Conservation (phyloP, 53 echinoderm and acorn worm species). For the Astropecten irregularis region DNA sequence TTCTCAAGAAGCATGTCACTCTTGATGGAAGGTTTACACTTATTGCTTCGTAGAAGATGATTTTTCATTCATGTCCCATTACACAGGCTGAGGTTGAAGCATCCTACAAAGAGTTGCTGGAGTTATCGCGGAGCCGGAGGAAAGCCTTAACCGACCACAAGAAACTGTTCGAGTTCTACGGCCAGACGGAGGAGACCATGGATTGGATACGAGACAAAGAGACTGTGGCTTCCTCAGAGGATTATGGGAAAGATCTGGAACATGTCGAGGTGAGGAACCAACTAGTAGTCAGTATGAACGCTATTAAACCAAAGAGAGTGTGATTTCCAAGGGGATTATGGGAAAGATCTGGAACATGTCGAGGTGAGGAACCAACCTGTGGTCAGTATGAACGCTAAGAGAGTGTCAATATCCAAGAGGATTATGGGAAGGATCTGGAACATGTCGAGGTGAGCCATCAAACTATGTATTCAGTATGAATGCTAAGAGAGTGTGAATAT, state of each 20-base stretch:
- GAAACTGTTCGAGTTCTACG: constrained; percentile 74
- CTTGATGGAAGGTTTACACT: too few relatives aligned
- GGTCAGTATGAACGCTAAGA: too few relatives aligned
- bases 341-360: too few relatives aligned
- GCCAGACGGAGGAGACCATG: constrained; percentile 70
- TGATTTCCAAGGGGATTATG: too few relatives aligned
- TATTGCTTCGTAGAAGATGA: too few relatives aligned
- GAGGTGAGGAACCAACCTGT: too few relatives aligned
- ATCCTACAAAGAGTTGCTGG: constrained; percentile 62
- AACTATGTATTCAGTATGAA: too few relatives aligned
- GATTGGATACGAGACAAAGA: constrained; percentile 90
- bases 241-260: constrained; percentile 90
- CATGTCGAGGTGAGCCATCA: constrained; percentile 91
- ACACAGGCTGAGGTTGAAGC: constrained; percentile 66
- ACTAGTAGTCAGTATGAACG: background rate
- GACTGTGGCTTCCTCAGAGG: constrained; percentile 73
- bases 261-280: constrained; percentile 82
- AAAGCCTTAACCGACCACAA: constrained; percentile 65
- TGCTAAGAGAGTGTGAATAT: too few relatives aligned
- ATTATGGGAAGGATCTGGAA: constrained; percentile 90
- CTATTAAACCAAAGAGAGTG: background rate
- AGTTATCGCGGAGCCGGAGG: constrained; percentile 51
- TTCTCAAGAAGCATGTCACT: too few relatives aligned
- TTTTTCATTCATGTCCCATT: too few relatives aligned
- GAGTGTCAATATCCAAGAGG: too few relatives aligned